A percentile compares a stretch with the other conserved stretches of the same genome.
These are phyloP conservation scores for Melieria crassipennis DNA, from an alignment of 2,888 invertebrate species.

Conservation along the genomic window DNA sequence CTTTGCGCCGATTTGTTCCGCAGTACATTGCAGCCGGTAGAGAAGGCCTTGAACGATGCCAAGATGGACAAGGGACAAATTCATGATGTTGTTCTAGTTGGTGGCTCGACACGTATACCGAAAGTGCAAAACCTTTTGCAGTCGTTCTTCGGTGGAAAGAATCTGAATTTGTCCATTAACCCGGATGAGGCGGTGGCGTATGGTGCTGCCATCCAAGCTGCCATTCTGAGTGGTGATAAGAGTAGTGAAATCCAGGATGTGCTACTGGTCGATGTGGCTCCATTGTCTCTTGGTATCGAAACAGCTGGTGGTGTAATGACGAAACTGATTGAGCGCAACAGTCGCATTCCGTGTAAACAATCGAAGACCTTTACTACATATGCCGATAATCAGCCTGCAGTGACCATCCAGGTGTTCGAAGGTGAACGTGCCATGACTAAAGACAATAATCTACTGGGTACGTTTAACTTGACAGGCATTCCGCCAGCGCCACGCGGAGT, in stretches of 20 bases:
- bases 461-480: conserved; percentile 94
- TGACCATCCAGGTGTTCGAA: conserved; percentile 78
- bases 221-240: conserved; percentile 75
- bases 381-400: conserved; percentile 81
- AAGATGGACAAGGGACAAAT: conserved; percentile 80
- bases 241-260: conserved; percentile 80
- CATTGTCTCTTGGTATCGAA: conserved; percentile 78
- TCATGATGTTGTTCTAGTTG: conserved; percentile 83
- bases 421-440: conserved; percentile 90
- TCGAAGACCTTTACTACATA: conserved; percentile 81
- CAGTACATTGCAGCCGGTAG: conserved; percentile 79
- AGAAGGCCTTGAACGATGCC: conserved; percentile 80
- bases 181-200: conserved; percentile 85
- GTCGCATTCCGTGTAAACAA: conserved; percentile 77
- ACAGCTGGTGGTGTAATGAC: conserved; percentile 83
- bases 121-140: conserved; percentile 79
- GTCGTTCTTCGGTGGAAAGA: conserved; percentile 79
- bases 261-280: conserved; percentile 74
- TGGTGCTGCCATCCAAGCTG: conserved; percentile 79
- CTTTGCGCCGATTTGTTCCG: conserved; percentile 78
- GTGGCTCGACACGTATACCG: conserved; percentile 83
- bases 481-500: conserved; percentile 90
- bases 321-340: conserved; percentile 78
- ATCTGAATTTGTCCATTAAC: conserved; percentile 78
- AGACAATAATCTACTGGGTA: conserved; percentile 92